Percentiles rank a stretch among this genome's conserved stretches.
phyloP scores from a whole-genome alignment of 2,888 invertebrate genomes.

The Hirtodrosophila confusa region DNA sequence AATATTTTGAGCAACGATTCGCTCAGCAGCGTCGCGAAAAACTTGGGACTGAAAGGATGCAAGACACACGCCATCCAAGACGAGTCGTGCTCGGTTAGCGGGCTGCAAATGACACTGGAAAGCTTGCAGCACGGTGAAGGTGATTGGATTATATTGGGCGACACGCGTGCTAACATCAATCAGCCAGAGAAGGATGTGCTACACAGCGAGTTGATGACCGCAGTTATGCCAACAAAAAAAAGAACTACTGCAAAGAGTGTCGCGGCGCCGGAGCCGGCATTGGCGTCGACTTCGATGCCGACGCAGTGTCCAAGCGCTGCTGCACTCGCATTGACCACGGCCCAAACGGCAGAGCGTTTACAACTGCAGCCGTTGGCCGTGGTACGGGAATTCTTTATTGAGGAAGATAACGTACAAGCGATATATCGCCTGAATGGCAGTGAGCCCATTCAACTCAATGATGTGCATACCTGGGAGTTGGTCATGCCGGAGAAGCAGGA shows the following conservation, averaged over 20 bases:
- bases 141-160: conserved; percentile 55
- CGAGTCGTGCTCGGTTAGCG: conserved; percentile 44
- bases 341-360: conserved; percentile 86
- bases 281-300: too few species aligned
- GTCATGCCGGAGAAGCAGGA: conserved; percentile 90
- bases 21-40: conserved; percentile 89
- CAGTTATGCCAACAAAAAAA: not conserved
- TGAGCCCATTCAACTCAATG: conserved; percentile 90
- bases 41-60: conserved; percentile 93
- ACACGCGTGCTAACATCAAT: conserved; percentile 43
- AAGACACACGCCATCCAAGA: conserved; percentile 91
- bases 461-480: conserved; percentile 88
- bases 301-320: conserved; percentile 88
- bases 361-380: conserved; percentile 58
- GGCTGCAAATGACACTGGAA: conserved; percentile 50
- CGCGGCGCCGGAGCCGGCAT: rapidly evolving
- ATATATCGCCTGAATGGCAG: conserved; percentile 74
- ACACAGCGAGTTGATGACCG: conserved; percentile 44
- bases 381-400: conserved; percentile 57
- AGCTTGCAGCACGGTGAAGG: conserved; percentile 25
- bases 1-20: conserved; percentile 16
- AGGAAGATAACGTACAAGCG: conserved; percentile 25
- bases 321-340: conserved; percentile 94
- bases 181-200: conserved; percentile 97
- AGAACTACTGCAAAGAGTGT: too few species aligned